Conservation (phyloP, 1,140 invertebrate species). For the Caerostris extrusa region DNA sequence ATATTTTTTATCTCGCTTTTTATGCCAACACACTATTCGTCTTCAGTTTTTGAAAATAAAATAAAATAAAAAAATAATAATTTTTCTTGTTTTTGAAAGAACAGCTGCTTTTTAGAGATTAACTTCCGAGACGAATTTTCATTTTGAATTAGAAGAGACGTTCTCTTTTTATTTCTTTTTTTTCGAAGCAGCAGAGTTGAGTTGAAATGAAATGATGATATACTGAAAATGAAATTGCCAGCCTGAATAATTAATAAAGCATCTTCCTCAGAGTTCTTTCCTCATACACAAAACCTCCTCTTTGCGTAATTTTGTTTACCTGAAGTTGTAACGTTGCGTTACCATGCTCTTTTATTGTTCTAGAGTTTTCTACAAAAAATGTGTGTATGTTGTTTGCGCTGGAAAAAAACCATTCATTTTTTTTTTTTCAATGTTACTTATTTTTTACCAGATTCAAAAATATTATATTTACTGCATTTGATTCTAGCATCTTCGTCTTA, state of each 20-base stretch:
- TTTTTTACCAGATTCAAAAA: no score
- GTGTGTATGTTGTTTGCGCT: no score
- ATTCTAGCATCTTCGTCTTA: no score
- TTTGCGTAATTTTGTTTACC: not conserved
- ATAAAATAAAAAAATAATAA: not conserved
- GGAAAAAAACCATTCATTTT: no score
- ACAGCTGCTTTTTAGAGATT: conserved; percentile 25
- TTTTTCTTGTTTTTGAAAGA: not conserved
- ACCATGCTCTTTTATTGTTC: no score
- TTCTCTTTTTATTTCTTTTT: not conserved
- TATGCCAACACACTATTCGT: not conserved
- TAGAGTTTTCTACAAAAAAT: no score
- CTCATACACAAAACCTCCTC: not conserved
- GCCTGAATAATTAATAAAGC: conserved; percentile 9
- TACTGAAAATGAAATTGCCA: conserved; percentile 13
- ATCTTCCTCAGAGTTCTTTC: not conserved
- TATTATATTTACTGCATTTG: no score
- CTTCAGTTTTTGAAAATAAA: not conserved
- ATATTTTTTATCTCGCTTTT: not conserved
- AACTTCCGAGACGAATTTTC: not conserved
- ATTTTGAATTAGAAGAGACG: not conserved
- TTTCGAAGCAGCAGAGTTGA: not conserved
- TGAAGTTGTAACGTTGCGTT: not conserved
- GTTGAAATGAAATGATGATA: not conserved
- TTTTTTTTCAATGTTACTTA: no score